Evolutionary conservation across 1,140 invertebrate species (phyloP).

Genomic region (Drosophila miranda): DNA sequence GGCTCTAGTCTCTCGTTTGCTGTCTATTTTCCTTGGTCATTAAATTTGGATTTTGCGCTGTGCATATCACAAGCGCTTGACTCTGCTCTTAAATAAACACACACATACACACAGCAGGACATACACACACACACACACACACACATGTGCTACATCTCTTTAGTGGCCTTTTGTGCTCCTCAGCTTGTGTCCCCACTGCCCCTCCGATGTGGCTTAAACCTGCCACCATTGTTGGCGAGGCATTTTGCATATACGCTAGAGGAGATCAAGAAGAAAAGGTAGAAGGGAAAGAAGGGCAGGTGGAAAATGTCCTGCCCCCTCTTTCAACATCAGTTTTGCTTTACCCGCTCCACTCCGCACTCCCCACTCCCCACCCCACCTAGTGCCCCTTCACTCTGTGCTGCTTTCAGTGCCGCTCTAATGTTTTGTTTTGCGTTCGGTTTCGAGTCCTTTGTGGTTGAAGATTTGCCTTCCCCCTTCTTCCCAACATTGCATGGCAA

Average conservation of each 20-base stretch:
- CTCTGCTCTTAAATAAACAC: slow-evolving; percentile 69
- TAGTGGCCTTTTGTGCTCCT: slow-evolving; percentile 61
- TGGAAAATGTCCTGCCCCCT: slow-evolving; percentile 20
- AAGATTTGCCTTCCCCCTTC: slow-evolving; percentile 20
- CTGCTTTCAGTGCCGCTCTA: slow-evolving; percentile 5
- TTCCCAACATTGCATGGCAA: slow-evolving; percentile 33
- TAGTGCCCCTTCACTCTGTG: background rate
- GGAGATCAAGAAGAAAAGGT: no score
- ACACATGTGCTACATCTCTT: slow-evolving; percentile 51
- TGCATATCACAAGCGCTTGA: slow-evolving; percentile 71
- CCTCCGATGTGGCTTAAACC: slow-evolving; percentile 35
- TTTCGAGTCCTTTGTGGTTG: slow-evolving; percentile 70
- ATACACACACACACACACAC: slow-evolving; percentile 13
- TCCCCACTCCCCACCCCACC: background rate
- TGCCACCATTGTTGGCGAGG: slow-evolving; percentile 42
- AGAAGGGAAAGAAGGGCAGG: background rate
- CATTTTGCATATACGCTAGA: slow-evolving; percentile 27
- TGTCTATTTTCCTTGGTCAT: slow-evolving; percentile 80
- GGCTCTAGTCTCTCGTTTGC: slow-evolving; percentile 39
- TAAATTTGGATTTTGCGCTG: slow-evolving; percentile 79
- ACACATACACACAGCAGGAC: slow-evolving; percentile 9
- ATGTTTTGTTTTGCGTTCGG: slow-evolving; percentile 68
- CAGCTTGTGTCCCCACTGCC: background rate
- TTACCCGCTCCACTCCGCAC: background rate
- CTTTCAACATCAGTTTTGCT: slow-evolving; percentile 5